Evolutionary conservation across 2,797 vertebrate species (phyloP).

Genomic region (Ataeniobius toweri): DNA sequence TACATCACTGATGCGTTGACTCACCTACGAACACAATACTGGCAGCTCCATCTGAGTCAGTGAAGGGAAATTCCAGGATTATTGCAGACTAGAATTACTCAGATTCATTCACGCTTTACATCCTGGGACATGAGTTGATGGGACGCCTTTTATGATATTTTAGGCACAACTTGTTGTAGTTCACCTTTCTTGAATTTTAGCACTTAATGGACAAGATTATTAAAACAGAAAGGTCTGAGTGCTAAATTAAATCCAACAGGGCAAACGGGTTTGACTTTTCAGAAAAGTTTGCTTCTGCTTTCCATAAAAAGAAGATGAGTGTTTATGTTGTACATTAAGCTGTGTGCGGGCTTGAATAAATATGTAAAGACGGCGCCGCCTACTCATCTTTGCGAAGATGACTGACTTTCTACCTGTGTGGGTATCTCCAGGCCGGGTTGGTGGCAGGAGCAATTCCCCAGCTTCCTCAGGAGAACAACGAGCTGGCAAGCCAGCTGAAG

Average conservation of each 20-base stretch:
- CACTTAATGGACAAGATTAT: background rate
- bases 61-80: constrained; percentile 81
- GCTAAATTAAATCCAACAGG: constrained; percentile 32
- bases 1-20: constrained; percentile 56
- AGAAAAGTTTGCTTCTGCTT: constrained; percentile 11
- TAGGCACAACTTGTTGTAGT: background rate
- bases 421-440: constrained; percentile 61
- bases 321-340: constrained; percentile 21
- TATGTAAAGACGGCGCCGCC: constrained; percentile 10
- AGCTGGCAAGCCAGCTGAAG: constrained; percentile 91
- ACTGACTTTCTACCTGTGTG: constrained; percentile 42
- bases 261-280: constrained; percentile 44
- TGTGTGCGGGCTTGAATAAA: constrained; percentile 14
- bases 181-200: background rate
- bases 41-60: constrained; percentile 76
- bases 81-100: constrained; percentile 63
- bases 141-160: constrained; percentile 13
- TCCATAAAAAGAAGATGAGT: constrained; percentile 11
- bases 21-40: constrained; percentile 66
- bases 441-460: constrained; percentile 69
- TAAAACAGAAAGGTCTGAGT: background rate
- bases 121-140: constrained; percentile 44
- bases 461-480: constrained; percentile 84
- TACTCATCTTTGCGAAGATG: constrained; percentile 27
- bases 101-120: constrained; percentile 59